Conservation (phyloP, 2,888 invertebrate genomes). For the Octonoba sinensis region DNA sequence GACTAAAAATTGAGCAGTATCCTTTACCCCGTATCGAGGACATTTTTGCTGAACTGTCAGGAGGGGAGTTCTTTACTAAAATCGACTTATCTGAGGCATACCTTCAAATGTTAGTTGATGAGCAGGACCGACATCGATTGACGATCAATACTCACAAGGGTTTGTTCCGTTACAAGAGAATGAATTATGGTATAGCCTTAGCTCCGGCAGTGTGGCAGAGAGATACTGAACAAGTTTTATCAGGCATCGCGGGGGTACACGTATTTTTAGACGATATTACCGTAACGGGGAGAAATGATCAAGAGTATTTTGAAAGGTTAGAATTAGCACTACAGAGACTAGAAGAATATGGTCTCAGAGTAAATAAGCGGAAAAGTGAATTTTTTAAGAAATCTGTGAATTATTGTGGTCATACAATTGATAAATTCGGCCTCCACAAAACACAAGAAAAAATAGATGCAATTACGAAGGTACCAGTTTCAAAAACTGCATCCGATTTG, state of each 20-base stretch:
- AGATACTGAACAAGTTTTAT: no score
- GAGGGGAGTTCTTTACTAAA: no score
- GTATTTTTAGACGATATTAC: constrained; percentile 28
- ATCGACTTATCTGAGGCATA: constrained; percentile 69
- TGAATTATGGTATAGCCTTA: constrained; percentile 69
- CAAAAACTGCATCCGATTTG: constrained; percentile 38
- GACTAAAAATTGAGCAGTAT: constrained; percentile 68
- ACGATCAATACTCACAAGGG: constrained; percentile 70
- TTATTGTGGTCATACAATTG: no score
- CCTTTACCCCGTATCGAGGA: constrained; percentile 67
- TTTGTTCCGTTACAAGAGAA: constrained; percentile 68
- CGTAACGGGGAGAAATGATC: constrained; percentile 21
- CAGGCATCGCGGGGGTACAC: constrained; percentile 15
- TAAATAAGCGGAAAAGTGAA: no score
- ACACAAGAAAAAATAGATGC: constrained; percentile 40
- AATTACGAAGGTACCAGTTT: constrained; percentile 42
- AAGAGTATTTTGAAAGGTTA: constrained; percentile 33
- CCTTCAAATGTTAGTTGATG: constrained; percentile 69
- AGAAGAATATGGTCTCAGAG: no score
- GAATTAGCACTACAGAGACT: no score
- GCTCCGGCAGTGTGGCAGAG: constrained; percentile 69
- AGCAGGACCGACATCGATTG: constrained; percentile 68
- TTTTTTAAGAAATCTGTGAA: no score
- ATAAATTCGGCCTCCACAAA: constrained; percentile 35
- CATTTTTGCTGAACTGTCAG: constrained; percentile 65